Evolutionary conservation across 2,797 vertebrate genomes (phyloP), one percentile per base, ranked within the genome.

Genomic region (Eulemur mongoz): DNA sequence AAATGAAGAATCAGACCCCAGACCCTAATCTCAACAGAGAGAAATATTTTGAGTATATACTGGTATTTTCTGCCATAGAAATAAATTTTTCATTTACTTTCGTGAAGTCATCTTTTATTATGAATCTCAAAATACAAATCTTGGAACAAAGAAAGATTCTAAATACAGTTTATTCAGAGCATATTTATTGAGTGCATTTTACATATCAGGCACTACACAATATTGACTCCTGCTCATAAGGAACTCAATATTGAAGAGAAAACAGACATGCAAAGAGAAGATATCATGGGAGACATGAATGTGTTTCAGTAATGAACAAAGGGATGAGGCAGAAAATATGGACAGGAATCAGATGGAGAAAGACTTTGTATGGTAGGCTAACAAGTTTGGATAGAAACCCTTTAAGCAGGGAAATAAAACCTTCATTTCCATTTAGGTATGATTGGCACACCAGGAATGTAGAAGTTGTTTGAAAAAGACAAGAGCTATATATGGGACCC

Each of bases 11-110:
- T 45, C 8, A 95, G 69, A 95, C 20, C 27, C n/a, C 15, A 45
- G 43, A 4, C 5, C 35, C n/a, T 76, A 25, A 73, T 88, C 57
- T 79, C 35, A 89, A 30, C 32, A 85, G 9, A 69, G 7, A 93
- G 4, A 78, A 81, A 7, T 48, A 13, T 61, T 15, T 38, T n/a
- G 17, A 32, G 25, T 65, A 43, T 54, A 72, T 32, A 92, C 30
- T 63, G 38, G 35, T 87, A 72, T 89, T 96, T 94, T 94, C 22
- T 35, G 40, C 63, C 14, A 80, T 25, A 13, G 30, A 87, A 91
- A 92, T 88, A 78, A 82, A 80, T 50, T 81, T 50, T 96, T 61
- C 27, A 63, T 80, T 95, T 92, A 32, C 72, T 93, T 76, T 89
- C 52, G 93, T 59, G 50, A 89, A 95, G 25, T 50, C 45, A 65